phyloP scores from a whole-genome alignment of 2,888 invertebrate genomes.

The Copidosoma aretas region DNA sequence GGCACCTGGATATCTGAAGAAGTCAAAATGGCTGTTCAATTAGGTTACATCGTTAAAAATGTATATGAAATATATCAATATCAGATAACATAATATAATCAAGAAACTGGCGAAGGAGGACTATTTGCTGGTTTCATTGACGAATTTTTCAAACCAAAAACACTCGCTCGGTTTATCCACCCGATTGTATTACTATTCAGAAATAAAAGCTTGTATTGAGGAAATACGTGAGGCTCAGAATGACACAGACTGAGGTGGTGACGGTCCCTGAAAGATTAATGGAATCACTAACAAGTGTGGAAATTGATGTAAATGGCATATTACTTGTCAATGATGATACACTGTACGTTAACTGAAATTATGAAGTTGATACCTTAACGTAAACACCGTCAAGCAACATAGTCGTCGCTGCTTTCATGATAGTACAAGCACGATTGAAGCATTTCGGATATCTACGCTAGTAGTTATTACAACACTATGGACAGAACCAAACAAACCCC shows the following conservation, averaged over 20 bases:
- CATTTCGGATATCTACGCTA: too few relatives aligned
- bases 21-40: slow-evolving; percentile 49
- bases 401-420: slow-evolving; percentile 25
- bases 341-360: slow-evolving; percentile 18
- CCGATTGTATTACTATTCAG: too few relatives aligned
- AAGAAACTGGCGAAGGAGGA: slow-evolving; percentile 43
- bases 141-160: not conserved
- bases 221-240: too few relatives aligned
- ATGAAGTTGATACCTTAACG: not conserved
- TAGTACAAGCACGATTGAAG: slow-evolving; percentile 11
- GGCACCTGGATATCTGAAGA: slow-evolving; percentile 57
- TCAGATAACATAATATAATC: slow-evolving; percentile 43
- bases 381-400: slow-evolving; percentile 5
- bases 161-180: too few relatives aligned
- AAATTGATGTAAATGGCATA: too few relatives aligned
- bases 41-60: slow-evolving; percentile 27
- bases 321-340: too few relatives aligned
- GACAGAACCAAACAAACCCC: too few relatives aligned
- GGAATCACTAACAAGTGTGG: too few relatives aligned
- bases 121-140: not conserved
- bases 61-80: too few relatives aligned
- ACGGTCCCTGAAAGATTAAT: not conserved
- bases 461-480: too few relatives aligned
- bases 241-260: not conserved
- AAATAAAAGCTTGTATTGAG: too few relatives aligned